A percentile compares a stretch with the other conserved stretches of the same genome.
Conservation (phyloP, 1,140 invertebrate genomes). For the Formica exsecta region DNA sequence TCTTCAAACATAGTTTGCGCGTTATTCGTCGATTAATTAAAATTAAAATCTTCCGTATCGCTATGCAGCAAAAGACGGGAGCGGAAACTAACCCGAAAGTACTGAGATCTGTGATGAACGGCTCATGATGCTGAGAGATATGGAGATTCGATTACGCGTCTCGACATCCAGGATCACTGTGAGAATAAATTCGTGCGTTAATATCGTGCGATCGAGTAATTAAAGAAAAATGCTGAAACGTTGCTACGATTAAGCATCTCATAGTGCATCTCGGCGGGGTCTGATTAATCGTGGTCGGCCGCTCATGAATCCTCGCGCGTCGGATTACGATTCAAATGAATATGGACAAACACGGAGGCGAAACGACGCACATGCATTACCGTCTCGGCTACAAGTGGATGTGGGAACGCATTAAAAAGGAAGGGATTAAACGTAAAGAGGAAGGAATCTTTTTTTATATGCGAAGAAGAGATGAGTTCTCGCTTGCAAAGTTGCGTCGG, state of each 20-base stretch:
- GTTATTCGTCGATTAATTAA: slow-evolving; percentile 21
- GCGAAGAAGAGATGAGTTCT: slow-evolving; percentile 33
- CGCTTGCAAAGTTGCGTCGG: slow-evolving; percentile 28
- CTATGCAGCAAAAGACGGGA: neutral
- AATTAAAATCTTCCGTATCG: neutral
- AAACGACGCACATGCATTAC: slow-evolving; percentile 29
- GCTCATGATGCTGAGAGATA: neutral
- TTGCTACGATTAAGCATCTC: slow-evolving; percentile 10
- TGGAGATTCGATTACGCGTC: neutral
- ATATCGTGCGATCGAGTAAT: slow-evolving; percentile 9
- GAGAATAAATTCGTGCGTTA: slow-evolving; percentile 6
- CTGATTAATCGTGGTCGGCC: slow-evolving; percentile 31
- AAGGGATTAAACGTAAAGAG: neutral
- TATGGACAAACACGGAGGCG: slow-evolving; percentile 14
- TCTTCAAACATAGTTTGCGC: neutral
- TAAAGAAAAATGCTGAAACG: neutral
- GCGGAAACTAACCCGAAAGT: neutral
- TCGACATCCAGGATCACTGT: neutral
- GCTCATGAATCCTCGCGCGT: slow-evolving; percentile 30
- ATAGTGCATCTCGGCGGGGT: neutral
- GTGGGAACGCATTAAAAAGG: neutral
- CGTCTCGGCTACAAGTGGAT: neutral
- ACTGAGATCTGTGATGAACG: neutral
- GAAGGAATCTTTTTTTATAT: neutral
- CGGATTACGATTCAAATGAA: slow-evolving; percentile 28